phyloP scores from a whole-genome alignment of 2,888 invertebrate genomes.

The Eristalis pertinax region DNA sequence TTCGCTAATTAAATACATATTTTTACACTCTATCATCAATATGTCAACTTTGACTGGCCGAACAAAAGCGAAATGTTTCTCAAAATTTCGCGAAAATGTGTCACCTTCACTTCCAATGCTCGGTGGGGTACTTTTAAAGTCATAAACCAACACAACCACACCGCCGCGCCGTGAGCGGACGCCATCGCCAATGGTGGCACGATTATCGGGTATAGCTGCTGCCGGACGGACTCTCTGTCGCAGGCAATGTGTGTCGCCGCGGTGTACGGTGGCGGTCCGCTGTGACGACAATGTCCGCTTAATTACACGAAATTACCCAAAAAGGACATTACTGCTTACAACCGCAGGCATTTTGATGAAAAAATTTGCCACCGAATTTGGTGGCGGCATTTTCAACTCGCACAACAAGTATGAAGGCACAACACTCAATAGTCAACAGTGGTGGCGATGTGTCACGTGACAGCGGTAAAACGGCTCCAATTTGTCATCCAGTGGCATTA shows the following conservation, averaged over 20 bases:
- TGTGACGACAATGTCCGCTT: constrained; percentile 34
- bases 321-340: constrained; percentile 30
- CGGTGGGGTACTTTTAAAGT: not conserved
- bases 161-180: not conserved
- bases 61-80: not conserved
- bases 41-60: not conserved
- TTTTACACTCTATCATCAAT: not conserved
- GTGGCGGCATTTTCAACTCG: not conserved
- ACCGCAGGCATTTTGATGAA: not conserved
- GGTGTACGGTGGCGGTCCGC: not conserved
- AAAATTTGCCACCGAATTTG: constrained; percentile 20
- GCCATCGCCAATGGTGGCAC: not conserved
- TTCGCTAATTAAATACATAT: not conserved
- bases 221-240: not conserved
- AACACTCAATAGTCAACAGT: not conserved
- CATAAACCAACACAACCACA: not conserved
- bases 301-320: constrained; percentile 37
- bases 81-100: constrained; percentile 6
- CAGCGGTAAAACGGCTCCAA: not conserved
- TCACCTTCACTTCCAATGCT: constrained; percentile 18
- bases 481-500: not conserved
- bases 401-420: not conserved
- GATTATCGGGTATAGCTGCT: not conserved
- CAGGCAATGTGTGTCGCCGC: constrained; percentile 27
- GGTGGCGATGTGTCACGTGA: not conserved